These are phyloP conservation scores for Microtus ochrogaster DNA, from an alignment of 2,113 vertebrate species.

Conservation along the genomic window DNA sequence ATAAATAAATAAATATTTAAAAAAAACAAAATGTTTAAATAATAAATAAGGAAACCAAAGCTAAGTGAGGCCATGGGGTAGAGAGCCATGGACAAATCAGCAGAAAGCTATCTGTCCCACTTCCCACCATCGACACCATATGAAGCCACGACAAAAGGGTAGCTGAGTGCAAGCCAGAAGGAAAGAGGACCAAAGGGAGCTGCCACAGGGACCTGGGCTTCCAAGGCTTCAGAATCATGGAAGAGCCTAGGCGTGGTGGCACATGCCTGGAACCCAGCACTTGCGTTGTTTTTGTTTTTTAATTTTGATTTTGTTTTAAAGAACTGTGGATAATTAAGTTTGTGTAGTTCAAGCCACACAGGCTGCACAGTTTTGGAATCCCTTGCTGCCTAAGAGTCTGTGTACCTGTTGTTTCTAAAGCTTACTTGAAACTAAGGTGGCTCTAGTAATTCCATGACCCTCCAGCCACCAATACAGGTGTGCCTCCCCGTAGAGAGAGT, in stretches of 20 bases:
- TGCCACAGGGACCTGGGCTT: neutral
- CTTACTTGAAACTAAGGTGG: neutral
- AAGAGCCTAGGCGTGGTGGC: neutral
- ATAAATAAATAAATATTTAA: too few relatives aligned
- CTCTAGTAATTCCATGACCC: neutral
- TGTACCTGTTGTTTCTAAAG: neutral
- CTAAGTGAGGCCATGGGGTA: neutral
- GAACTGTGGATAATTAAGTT: neutral
- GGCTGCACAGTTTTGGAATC: neutral
- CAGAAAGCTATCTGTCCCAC: neutral
- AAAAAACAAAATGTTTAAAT: neutral
- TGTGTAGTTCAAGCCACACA: neutral
- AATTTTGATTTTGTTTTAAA: neutral
- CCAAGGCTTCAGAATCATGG: neutral
- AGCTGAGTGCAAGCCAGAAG: neutral
- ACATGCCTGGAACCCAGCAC: neutral
- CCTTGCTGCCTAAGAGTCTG: neutral
- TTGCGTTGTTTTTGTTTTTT: neutral
- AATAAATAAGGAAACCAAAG: neutral
- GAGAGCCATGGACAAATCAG: neutral
- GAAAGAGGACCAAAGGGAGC: neutral
- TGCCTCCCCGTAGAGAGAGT: neutral
- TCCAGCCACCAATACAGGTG: neutral
- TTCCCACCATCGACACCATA: rapidly evolving
- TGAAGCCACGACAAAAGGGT: neutral